phyloP scores from a whole-genome alignment of 1,140 invertebrate genomes.

The Drosophila orena region DNA sequence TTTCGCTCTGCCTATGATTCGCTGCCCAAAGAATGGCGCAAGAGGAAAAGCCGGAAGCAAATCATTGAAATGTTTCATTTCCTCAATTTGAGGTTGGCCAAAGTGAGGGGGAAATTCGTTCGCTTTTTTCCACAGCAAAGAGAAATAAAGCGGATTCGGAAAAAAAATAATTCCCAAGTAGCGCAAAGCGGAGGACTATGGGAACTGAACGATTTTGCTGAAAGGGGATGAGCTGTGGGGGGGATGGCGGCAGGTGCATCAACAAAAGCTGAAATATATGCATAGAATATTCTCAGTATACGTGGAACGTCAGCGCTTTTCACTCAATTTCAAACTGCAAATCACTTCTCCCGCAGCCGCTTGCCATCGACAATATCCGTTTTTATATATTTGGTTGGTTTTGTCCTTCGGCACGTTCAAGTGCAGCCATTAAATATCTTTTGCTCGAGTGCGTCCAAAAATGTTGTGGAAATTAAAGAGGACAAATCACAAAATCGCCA shows the following conservation, averaged over 20 bases:
- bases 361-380: conserved; percentile 7
- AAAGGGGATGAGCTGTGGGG: neutral
- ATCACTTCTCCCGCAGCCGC: neutral
- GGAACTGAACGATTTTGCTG: conserved; percentile 3
- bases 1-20: conserved; percentile 33
- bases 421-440: conserved; percentile 78
- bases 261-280: conserved; percentile 37
- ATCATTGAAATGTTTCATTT: conserved; percentile 81
- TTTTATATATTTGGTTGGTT: conserved; percentile 17
- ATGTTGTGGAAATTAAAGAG: conserved; percentile 67
- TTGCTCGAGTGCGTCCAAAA: conserved; percentile 66
- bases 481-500: conserved; percentile 69
- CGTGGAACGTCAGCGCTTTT: conserved; percentile 29
- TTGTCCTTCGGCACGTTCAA: conserved; percentile 68
- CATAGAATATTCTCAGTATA: conserved; percentile 38
- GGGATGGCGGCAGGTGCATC: conserved; percentile 28
- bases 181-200: conserved; percentile 5
- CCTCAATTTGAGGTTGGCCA: conserved; percentile 63
- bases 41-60: conserved; percentile 64
- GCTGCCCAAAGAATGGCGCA: conserved; percentile 7
- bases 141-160: conserved; percentile 39
- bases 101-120: conserved; percentile 26
- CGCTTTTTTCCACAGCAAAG: conserved; percentile 40
- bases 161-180: conserved; percentile 41
- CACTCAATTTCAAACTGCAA: conserved; percentile 40